A percentile compares a stretch with the other conserved stretches of the same genome.
Evolutionary conservation across 1,140 invertebrate genomes (phyloP).

Genomic region (Rhizoglyphus robini): DNA sequence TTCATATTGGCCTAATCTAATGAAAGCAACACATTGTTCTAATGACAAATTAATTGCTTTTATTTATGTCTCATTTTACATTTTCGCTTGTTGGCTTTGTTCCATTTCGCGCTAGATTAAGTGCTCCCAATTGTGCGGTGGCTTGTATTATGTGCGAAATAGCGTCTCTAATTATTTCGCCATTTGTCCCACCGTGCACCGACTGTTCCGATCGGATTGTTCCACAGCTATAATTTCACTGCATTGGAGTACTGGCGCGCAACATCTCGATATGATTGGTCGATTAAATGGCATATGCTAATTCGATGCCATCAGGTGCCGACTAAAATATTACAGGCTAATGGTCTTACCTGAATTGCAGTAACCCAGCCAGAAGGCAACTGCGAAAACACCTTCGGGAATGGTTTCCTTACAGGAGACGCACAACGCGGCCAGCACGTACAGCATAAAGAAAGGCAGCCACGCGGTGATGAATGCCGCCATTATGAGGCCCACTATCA

Average conservation of each 20-base stretch:
- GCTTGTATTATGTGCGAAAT: background rate
- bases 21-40: constrained; percentile 11
- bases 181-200: background rate
- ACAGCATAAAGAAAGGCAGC: constrained; percentile 95
- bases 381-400: constrained; percentile 54
- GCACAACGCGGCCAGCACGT: constrained; percentile 70
- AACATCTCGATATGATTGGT: too few species aligned
- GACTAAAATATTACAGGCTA: background rate
- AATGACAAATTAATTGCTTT: constrained; percentile 6
- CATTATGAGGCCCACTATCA: constrained; percentile 95
- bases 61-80: constrained; percentile 6
- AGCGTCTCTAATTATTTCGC: background rate
- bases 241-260: too few species aligned
- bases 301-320: background rate
- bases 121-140: too few species aligned
- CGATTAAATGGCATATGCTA: too few species aligned
- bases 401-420: constrained; percentile 54
- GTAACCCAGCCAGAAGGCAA: constrained; percentile 97
- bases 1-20: too few species aligned
- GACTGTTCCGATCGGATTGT: too few species aligned
- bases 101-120: too few species aligned
- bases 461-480: constrained; percentile 97
- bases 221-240: too few species aligned
- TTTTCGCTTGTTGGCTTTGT: too few species aligned
- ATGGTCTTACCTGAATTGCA: constrained; percentile 64